Evolutionary conservation across 2,113 vertebrate species (phyloP).

Genomic region (Dermatemys mawii): DNA sequence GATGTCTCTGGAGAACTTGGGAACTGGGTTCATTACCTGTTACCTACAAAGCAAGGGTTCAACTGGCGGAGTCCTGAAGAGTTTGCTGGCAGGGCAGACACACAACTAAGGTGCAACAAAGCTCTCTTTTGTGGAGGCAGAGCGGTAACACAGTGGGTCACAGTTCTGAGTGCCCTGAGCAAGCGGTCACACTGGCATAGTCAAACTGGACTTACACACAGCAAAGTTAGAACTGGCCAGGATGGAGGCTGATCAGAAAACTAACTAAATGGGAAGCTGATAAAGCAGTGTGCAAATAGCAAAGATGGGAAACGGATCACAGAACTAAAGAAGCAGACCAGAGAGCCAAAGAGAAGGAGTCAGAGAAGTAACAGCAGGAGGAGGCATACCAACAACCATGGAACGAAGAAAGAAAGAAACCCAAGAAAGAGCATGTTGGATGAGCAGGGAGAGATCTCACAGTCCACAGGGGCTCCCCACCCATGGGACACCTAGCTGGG

Average conservation of each 20-base stretch:
- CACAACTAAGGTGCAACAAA: not conserved
- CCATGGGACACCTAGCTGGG: not conserved
- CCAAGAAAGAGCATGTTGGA: not conserved
- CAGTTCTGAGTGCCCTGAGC: not conserved
- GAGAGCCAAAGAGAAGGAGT: not conserved
- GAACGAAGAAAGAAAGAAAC: not conserved
- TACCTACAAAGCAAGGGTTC: not conserved
- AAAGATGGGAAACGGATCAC: not conserved
- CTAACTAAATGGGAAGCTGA: not conserved
- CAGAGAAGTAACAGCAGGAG: not conserved
- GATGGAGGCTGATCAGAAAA: not conserved
- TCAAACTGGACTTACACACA: not conserved
- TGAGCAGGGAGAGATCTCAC: not conserved
- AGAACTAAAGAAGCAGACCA: not conserved
- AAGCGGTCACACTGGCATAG: not conserved
- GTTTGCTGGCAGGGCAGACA: not conserved
- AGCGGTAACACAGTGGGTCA: not conserved
- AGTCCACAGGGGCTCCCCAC: not conserved
- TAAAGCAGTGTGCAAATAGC: not conserved
- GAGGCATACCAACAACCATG: not conserved
- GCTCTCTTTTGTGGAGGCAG: not conserved
- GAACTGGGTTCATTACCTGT: not conserved
- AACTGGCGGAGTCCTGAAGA: not conserved
- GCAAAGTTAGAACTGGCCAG: not conserved
- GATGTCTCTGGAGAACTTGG: not conserved